phyloP scores from a whole-genome alignment of 1,140 invertebrate species.

The Drusus annulatus region DNA sequence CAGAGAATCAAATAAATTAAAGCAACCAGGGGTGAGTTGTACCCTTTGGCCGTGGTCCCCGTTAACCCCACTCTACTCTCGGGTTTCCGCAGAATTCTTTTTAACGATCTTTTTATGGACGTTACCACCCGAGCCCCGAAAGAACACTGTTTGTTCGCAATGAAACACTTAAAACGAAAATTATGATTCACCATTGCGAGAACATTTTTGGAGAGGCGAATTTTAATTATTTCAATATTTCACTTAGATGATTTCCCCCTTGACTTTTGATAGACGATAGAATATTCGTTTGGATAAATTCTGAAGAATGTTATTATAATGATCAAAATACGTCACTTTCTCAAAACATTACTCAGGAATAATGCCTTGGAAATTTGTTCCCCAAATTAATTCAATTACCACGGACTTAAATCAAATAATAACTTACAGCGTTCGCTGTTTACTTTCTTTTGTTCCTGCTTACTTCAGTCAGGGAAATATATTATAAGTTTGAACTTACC shows the following conservation, averaged over 20 bases:
- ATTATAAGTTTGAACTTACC: too few relatives aligned
- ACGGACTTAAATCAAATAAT: too few relatives aligned
- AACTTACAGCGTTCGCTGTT: too few relatives aligned
- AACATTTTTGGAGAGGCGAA: constrained; percentile 27
- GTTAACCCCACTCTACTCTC: constrained; percentile 2
- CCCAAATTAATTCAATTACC: too few relatives aligned
- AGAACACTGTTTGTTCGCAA: constrained; percentile 50
- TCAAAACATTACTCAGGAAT: too few relatives aligned
- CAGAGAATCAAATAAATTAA: constrained; percentile 57
- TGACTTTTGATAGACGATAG: constrained; percentile 20
- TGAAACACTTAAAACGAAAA: constrained; percentile 53
- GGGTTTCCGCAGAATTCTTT: constrained; percentile 32
- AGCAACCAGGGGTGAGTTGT: constrained; percentile 37
- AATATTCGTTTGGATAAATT: constrained; percentile 10
- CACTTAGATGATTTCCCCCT: constrained; percentile 11
- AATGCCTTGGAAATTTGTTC: too few relatives aligned
- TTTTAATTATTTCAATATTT: constrained; percentile 33
- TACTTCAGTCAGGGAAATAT: too few relatives aligned
- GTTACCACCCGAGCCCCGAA: constrained; percentile 42
- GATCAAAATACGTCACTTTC: too few relatives aligned
- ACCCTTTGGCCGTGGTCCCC: constrained; percentile 6
- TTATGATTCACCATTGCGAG: constrained; percentile 30
- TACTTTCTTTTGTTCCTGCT: too few relatives aligned
- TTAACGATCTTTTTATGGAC: constrained; percentile 54
- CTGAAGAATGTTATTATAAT: neutral